Conservation (phyloP, 2,797 vertebrate genomes). For the Phalloptychus januarius region DNA sequence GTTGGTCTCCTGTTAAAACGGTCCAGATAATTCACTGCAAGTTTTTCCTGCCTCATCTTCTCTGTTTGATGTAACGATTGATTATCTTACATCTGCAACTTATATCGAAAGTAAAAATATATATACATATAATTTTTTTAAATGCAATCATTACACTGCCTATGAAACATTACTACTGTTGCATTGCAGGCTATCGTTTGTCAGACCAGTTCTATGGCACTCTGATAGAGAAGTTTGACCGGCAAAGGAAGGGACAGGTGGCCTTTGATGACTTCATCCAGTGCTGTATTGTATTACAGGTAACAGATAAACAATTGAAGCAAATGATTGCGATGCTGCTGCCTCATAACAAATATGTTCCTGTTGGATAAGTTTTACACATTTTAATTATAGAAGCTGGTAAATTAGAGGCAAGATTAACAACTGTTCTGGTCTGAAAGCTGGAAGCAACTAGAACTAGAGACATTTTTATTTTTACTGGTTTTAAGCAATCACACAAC, state of each 20-base stretch:
- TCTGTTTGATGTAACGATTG: not conserved
- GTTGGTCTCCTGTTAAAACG: conserved; percentile 1
- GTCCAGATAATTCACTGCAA: not conserved
- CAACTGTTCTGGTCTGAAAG: not conserved
- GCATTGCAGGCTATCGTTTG: conserved; percentile 89
- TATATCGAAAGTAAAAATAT: not conserved
- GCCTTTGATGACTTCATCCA: conserved; percentile 99
- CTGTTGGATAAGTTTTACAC: not conserved
- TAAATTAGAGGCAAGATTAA: not conserved
- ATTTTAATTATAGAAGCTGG: not conserved
- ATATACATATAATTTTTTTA: not conserved
- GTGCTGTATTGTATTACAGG: conserved; percentile 98
- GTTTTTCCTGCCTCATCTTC: not conserved
- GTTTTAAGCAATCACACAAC: not conserved
- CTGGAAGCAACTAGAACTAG: not conserved
- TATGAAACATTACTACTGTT: not conserved
- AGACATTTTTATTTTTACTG: not conserved
- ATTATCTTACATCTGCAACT: not conserved
- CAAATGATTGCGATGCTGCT: not conserved
- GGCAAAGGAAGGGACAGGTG: conserved; percentile 95
- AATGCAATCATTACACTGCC: not conserved
- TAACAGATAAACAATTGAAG: conserved; percentile 63
- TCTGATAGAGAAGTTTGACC: conserved; percentile 96
- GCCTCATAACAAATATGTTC: not conserved
- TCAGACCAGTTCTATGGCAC: conserved; percentile 96